A percentile compares a stretch with the other conserved stretches of the same genome.
phyloP scores from a whole-genome alignment of 2,113 vertebrate genomes.

The Mastomys natalensis region DNA sequence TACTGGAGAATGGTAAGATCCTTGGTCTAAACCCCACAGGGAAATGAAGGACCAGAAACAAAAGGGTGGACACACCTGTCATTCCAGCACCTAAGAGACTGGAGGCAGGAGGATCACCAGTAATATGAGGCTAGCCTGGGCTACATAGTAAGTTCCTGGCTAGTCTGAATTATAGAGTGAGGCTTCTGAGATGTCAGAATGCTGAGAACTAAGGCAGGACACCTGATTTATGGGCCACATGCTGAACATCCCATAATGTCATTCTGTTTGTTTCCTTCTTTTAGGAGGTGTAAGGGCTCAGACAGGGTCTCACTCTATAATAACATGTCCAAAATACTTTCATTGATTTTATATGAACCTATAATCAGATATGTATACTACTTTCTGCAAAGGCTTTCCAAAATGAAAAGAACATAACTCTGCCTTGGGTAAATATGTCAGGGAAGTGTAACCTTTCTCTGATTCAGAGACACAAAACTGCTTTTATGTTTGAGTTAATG shows the following conservation, averaged over 20 bases:
- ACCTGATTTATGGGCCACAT: background rate
- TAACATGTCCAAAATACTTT: constrained; percentile 16
- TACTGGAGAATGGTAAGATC: background rate
- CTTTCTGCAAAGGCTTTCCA: constrained; percentile 38
- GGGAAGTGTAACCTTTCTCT: constrained; percentile 1
- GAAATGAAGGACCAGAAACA: background rate
- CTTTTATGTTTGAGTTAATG: constrained; percentile 51
- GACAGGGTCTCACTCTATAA: too few relatives aligned
- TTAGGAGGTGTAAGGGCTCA: too few relatives aligned
- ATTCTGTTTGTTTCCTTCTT: too few relatives aligned
- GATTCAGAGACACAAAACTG: background rate
- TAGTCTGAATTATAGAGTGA: background rate
- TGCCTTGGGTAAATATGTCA: constrained; percentile 43
- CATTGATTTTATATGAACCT: background rate
- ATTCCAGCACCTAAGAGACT: background rate
- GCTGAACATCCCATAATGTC: too few relatives aligned
- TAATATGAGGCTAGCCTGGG: background rate
- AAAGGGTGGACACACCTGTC: background rate
- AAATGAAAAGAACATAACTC: constrained; percentile 45
- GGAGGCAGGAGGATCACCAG: background rate
- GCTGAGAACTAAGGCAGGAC: background rate
- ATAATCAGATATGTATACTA: background rate
- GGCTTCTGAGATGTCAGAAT: background rate
- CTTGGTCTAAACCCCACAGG: background rate
- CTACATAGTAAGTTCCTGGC: background rate